Evolutionary conservation across 92 coral and sea anemone species (phyloP).

Genomic region (Epizoanthus stellaris): DNA sequence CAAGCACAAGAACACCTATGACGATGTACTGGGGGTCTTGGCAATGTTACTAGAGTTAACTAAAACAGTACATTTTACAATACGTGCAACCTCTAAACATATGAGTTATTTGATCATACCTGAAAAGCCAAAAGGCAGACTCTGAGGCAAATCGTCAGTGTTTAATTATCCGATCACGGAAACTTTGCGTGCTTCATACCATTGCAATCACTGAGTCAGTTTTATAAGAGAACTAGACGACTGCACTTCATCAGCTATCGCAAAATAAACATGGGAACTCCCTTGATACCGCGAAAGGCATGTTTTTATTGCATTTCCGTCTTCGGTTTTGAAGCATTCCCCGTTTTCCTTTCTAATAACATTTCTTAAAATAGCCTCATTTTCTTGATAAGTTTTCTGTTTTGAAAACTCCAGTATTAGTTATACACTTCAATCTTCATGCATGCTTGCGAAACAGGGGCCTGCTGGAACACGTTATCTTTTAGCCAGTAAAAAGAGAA

Average conservation of each 20-base stretch:
- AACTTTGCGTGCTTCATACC: neutral
- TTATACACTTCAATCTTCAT: no score
- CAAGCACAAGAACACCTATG: neutral
- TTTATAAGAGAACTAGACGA: neutral
- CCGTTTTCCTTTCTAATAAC: neutral
- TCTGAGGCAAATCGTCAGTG: conserved; percentile 1
- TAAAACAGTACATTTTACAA: neutral
- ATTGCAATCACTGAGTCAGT: neutral
- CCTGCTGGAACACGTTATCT: no score
- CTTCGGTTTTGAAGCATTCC: conserved; percentile 2
- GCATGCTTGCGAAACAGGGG: no score
- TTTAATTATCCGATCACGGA: neutral
- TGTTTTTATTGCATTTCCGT: conserved; percentile 5
- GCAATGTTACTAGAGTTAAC: neutral
- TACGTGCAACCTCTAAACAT: neutral
- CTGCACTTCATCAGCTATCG: neutral
- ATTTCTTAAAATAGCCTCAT: neutral
- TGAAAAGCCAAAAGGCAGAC: neutral
- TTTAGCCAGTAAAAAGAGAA: no score
- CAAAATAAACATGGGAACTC: neutral
- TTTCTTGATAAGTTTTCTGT: neutral
- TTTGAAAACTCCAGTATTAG: no score
- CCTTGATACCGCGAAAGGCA: neutral
- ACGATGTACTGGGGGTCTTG: neutral
- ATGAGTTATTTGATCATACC: neutral